A percentile compares a stretch with the other conserved stretches of the same genome.
phyloP scores from a whole-genome alignment of 2,113 vertebrate genomes.

The Octodon degus region DNA sequence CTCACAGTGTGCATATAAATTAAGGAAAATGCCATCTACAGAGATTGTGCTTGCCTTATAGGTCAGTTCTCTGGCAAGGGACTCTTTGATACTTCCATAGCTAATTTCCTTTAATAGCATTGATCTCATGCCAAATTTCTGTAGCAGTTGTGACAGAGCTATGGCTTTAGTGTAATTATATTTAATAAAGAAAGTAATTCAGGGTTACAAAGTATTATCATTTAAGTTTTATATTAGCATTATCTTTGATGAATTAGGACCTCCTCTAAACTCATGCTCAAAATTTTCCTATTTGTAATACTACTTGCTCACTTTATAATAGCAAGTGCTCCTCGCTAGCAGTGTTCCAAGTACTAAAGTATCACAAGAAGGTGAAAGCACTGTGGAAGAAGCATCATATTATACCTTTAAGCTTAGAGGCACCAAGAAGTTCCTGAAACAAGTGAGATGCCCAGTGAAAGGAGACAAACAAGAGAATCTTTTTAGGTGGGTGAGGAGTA shows the following conservation, averaged over 20 bases:
- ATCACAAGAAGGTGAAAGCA: background rate
- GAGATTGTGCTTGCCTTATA: background rate
- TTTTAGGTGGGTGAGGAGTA: background rate
- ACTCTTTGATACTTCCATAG: background rate
- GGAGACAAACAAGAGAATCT: slow-evolving; percentile 50
- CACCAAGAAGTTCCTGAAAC: background rate
- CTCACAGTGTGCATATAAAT: background rate
- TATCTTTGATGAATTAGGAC: slow-evolving; percentile 33
- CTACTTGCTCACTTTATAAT: background rate
- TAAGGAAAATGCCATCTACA: background rate
- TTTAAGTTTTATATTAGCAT: slow-evolving; percentile 54
- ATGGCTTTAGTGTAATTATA: slow-evolving; percentile 39
- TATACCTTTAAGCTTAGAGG: background rate
- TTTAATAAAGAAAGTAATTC: slow-evolving; percentile 51
- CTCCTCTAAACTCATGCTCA: slow-evolving; percentile 26
- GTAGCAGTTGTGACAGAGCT: slow-evolving; percentile 15
- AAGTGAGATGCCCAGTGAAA: background rate
- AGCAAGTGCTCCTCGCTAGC: background rate
- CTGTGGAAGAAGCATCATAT: slow-evolving; percentile 5
- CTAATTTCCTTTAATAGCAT: slow-evolving; percentile 16
- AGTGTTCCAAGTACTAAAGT: background rate
- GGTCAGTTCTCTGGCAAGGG: slow-evolving; percentile 19
- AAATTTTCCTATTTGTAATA: slow-evolving; percentile 40
- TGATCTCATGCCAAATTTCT: slow-evolving; percentile 55
- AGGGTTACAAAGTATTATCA: slow-evolving; percentile 50